A percentile compares a stretch with the other conserved stretches of the same genome.
phyloP scores from a whole-genome alignment of 2,113 vertebrate species.

The Petrocephalus zakoni region DNA sequence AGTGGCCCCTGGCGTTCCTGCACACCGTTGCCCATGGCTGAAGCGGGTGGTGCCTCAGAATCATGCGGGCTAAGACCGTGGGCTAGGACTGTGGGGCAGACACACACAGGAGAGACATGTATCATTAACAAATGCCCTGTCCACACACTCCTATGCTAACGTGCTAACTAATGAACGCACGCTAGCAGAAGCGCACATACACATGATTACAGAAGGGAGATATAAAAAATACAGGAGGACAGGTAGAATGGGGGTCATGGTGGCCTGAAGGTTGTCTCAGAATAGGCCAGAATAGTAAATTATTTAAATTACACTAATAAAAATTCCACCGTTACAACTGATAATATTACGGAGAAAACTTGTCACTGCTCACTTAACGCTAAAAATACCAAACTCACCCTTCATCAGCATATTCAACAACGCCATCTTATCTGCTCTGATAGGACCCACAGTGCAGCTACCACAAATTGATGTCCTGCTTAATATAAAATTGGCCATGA shows the following conservation, averaged over 20 bases:
- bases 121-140: not conserved
- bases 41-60: slow-evolving; percentile 22
- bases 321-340: not conserved
- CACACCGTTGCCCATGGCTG: slow-evolving; percentile 84
- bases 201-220: not conserved
- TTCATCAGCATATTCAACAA: not conserved
- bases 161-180: not conserved
- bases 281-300: not conserved
- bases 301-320: not conserved
- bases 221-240: not conserved
- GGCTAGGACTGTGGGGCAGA: not conserved
- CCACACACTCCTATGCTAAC: not conserved
- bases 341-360: not conserved
- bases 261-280: not conserved
- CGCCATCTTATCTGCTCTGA: not conserved
- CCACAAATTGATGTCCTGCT: not conserved
- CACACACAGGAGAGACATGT: not conserved
- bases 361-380: not conserved
- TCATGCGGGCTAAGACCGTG: slow-evolving; percentile 43
- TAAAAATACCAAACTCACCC: not conserved
- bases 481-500: not conserved
- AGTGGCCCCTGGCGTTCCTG: slow-evolving; percentile 66
- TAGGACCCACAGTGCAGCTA: not conserved
- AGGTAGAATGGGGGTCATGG: not conserved
- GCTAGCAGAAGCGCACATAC: not conserved